phyloP scores from a whole-genome alignment of 2,797 vertebrate genomes.

The Gymnopithys bicolor region DNA sequence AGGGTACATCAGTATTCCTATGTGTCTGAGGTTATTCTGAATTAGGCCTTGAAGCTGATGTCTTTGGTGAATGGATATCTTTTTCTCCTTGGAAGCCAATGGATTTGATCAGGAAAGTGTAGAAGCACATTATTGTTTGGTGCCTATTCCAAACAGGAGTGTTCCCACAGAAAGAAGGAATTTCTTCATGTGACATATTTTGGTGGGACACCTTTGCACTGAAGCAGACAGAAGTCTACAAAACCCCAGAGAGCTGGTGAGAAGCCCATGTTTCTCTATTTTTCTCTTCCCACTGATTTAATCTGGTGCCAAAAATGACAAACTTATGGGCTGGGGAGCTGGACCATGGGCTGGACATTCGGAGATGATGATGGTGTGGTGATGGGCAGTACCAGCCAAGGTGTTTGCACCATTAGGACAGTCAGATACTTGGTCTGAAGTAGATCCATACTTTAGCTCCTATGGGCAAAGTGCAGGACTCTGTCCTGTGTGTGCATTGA shows the following conservation, averaged over 20 bases:
- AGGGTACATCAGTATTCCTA: neutral
- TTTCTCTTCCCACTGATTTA: neutral
- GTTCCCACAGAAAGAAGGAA: neutral
- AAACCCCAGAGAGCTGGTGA: accelerated
- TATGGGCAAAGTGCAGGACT: neutral
- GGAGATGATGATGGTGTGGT: neutral
- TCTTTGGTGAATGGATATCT: neutral
- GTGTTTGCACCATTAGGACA: neutral
- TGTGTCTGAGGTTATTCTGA: neutral
- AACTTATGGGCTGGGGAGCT: neutral
- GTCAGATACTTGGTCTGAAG: neutral
- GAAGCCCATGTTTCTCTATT: neutral
- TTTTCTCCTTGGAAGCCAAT: neutral
- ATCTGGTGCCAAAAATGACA: neutral
- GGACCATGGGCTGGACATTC: too few species aligned
- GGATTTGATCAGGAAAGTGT: neutral
- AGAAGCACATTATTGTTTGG: neutral
- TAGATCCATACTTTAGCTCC: neutral
- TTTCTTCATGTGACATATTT: neutral
- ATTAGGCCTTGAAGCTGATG: neutral
- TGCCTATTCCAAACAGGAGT: neutral
- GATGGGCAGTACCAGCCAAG: neutral
- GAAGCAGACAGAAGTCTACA: neutral
- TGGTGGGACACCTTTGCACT: neutral
- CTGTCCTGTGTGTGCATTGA: too few species aligned